Evolutionary conservation across 2,797 vertebrate species (phyloP).

Genomic region (Eulemur albifrons): DNA sequence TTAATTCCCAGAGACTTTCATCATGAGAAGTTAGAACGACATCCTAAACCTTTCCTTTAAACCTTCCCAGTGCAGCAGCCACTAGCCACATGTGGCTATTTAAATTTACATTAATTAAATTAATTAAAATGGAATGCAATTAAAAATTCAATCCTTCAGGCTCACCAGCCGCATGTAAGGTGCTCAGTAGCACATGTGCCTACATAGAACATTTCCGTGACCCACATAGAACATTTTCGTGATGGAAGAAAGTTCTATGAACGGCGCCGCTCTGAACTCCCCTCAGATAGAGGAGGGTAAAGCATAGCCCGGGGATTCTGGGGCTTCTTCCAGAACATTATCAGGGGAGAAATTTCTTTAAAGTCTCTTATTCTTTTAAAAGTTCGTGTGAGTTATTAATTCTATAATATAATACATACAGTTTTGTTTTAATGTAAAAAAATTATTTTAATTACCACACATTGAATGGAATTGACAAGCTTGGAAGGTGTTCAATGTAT

Average conservation of each 20-base stretch:
- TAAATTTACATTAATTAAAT: conserved; percentile 12
- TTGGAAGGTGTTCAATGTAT: background rate
- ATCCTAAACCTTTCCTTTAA: background rate
- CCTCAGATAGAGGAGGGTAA: background rate
- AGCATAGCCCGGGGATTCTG: background rate
- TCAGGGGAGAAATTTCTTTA: background rate
- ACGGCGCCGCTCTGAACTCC: background rate
- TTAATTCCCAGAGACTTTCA: background rate
- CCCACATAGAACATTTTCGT: background rate
- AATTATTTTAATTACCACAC: background rate
- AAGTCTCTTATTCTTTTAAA: background rate
- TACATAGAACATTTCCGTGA: background rate
- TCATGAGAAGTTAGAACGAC: background rate
- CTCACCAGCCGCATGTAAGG: background rate
- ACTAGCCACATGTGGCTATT: background rate
- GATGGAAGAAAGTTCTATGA: background rate
- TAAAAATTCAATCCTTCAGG: background rate
- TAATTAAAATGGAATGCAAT: background rate
- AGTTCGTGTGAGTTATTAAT: background rate
- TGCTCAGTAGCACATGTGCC: background rate
- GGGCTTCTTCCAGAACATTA: background rate
- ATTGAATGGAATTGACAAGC: background rate
- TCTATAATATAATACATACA: background rate
- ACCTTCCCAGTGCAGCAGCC: background rate
- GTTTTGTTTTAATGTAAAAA: background rate